These are phyloP conservation scores for Sturnus vulgaris DNA, from an alignment of 2,113 vertebrate genomes.

Conservation along the genomic window DNA sequence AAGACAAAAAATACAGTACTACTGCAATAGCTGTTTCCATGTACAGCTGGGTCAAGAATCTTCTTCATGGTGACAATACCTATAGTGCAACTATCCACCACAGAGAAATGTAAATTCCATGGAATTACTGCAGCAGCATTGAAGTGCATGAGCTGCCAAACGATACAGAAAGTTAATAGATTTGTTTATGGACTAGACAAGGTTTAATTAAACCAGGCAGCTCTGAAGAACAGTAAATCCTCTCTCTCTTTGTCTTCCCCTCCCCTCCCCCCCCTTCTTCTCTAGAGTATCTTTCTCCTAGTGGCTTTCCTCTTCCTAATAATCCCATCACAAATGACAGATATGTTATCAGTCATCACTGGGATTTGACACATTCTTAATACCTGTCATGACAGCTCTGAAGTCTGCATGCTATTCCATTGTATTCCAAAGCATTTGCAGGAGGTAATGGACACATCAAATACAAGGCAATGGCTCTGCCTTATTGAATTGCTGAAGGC, in stretches of 20 bases:
- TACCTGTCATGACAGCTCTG: slow-evolving; percentile 57
- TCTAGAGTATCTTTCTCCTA: slow-evolving; percentile 44
- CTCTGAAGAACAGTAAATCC: slow-evolving; percentile 39
- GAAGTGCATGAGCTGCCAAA: background rate
- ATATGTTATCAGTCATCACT: slow-evolving; percentile 65
- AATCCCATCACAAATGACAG: slow-evolving; percentile 63
- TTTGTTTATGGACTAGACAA: slow-evolving; percentile 59
- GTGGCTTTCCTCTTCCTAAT: slow-evolving; percentile 40
- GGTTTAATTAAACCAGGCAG: slow-evolving; percentile 50
- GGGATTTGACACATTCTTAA: slow-evolving; percentile 60
- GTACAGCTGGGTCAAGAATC: background rate
- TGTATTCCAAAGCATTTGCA: slow-evolving; percentile 49
- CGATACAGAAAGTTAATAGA: slow-evolving; percentile 41
- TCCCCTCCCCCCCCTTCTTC: background rate
- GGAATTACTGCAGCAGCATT: background rate
- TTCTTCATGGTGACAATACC: background rate
- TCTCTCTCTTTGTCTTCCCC: background rate
- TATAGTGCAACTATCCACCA: background rate
- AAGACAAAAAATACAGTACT: background rate
- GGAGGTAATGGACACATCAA: slow-evolving; percentile 50
- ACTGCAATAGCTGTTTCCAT: background rate
- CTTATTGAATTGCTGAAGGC: slow-evolving; percentile 21
- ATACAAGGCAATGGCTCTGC: background rate
- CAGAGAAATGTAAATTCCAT: background rate
- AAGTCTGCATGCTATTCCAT: slow-evolving; percentile 38